phyloP scores from a whole-genome alignment of 1,140 invertebrate species.

The Doryteuthis pealeii region DNA sequence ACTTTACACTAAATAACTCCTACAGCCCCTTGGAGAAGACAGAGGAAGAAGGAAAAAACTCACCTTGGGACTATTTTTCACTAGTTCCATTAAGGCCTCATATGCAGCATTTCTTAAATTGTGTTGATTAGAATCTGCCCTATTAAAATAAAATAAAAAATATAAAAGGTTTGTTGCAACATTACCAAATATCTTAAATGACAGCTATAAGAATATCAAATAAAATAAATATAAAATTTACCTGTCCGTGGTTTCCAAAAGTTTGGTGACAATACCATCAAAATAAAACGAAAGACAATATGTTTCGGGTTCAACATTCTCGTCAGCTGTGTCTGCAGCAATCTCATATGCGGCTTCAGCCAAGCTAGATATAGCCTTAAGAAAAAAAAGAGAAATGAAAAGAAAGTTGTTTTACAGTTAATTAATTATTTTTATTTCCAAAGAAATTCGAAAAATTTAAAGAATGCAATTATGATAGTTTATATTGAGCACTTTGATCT shows the following conservation, averaged over 20 bases:
- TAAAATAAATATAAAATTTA: constrained; percentile 58
- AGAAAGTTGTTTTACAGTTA: no score
- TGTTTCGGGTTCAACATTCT: constrained; percentile 77
- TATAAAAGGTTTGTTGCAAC: background rate
- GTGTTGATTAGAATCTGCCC: constrained; percentile 67
- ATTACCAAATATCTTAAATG: no score
- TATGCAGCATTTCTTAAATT: constrained; percentile 96
- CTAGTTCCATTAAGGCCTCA: constrained; percentile 98
- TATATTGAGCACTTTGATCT: no score
- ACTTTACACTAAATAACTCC: no score
- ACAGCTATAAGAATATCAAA: no score
- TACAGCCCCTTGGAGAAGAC: no score
- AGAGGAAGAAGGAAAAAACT: background rate
- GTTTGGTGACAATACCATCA: constrained; percentile 85
- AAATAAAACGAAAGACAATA: constrained; percentile 93
- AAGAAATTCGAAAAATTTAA: no score
- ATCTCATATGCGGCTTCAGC: constrained; percentile 94
- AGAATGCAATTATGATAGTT: background rate
- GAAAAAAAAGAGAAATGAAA: no score
- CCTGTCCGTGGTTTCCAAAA: constrained; percentile 93
- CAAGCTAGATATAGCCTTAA: constrained; percentile 87
- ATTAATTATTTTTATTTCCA: no score
- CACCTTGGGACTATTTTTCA: constrained; percentile 93
- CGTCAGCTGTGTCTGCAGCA: constrained; percentile 67
- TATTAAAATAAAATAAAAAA: constrained; percentile 29